Conservation (phyloP, 2,113 vertebrate species). For the Cichladusa arquata region DNA sequence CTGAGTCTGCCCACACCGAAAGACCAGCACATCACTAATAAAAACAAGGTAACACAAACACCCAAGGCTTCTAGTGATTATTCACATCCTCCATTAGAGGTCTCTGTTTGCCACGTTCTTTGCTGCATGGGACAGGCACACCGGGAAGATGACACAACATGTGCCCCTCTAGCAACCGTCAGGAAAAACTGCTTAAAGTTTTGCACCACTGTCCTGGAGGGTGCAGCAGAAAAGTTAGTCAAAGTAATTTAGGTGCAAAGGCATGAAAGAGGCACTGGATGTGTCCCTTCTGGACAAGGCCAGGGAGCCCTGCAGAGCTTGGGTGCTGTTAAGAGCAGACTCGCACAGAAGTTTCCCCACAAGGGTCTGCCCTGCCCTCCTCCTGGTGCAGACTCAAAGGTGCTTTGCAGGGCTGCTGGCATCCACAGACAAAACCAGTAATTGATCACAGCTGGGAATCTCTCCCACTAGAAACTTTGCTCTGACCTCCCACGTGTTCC, state of each 20-base stretch:
- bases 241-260: neutral
- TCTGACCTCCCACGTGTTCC: neutral
- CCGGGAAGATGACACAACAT: accelerated
- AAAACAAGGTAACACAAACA: neutral
- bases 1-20: accelerated
- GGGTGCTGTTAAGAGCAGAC: neutral
- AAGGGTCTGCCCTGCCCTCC: neutral
- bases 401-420: neutral
- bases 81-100: neutral
- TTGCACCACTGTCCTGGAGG: neutral
- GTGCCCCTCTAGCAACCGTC: neutral
- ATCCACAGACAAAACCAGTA: neutral
- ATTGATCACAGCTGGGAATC: neutral
- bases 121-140: neutral
- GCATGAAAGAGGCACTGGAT: neutral
- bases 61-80: neutral
- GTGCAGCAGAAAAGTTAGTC: neutral
- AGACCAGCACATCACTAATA: neutral
- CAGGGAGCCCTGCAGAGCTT: neutral
- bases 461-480: neutral
- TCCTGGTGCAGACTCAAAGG: neutral
- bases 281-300: neutral
- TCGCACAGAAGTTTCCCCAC: neutral
- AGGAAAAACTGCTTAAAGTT: neutral
- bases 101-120: neutral